phyloP scores from a whole-genome alignment of 2,888 invertebrate species.

The Chesias legatella region DNA sequence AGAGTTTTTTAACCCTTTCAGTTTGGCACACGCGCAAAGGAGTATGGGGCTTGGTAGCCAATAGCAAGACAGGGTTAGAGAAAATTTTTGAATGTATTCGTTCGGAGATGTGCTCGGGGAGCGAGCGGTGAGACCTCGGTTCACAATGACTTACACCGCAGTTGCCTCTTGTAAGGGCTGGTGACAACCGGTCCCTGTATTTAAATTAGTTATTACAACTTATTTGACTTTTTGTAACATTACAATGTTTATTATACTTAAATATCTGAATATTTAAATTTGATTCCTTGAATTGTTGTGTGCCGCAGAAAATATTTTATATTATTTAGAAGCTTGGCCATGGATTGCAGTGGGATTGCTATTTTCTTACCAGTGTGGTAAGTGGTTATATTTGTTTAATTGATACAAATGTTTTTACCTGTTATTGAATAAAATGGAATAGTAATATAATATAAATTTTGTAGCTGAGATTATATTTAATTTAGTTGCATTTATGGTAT shows the following conservation, averaged over 20 bases:
- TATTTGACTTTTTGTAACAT: slow-evolving; percentile 6
- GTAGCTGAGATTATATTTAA: too few relatives aligned
- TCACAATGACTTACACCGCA: slow-evolving; percentile 37
- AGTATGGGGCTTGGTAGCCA: slow-evolving; percentile 64
- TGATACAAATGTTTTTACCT: too few relatives aligned
- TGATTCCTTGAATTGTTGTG: too few relatives aligned
- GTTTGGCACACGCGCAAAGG: slow-evolving; percentile 78
- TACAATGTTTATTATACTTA: neutral
- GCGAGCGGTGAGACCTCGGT: slow-evolving; percentile 44
- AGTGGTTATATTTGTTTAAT: neutral
- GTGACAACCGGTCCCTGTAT: slow-evolving; percentile 46
- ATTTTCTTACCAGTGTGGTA: slow-evolving; percentile 1
- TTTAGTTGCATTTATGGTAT: too few relatives aligned
- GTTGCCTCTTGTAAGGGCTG: slow-evolving; percentile 48
- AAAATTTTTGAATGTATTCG: slow-evolving; percentile 64
- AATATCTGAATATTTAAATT: too few relatives aligned
- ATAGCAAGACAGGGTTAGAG: slow-evolving; percentile 57
- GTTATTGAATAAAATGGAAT: too few relatives aligned
- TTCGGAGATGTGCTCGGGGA: slow-evolving; percentile 42
- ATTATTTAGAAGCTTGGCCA: neutral
- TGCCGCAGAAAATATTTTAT: neutral
- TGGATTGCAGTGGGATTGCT: slow-evolving; percentile 21
- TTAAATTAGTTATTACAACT: slow-evolving; percentile 23
- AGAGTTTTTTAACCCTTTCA: slow-evolving; percentile 69
- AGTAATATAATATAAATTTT: too few relatives aligned